These are phyloP conservation scores for Rhinoderma darwinii DNA, from an alignment of 2,113 vertebrate genomes.

Conservation along the genomic window DNA sequence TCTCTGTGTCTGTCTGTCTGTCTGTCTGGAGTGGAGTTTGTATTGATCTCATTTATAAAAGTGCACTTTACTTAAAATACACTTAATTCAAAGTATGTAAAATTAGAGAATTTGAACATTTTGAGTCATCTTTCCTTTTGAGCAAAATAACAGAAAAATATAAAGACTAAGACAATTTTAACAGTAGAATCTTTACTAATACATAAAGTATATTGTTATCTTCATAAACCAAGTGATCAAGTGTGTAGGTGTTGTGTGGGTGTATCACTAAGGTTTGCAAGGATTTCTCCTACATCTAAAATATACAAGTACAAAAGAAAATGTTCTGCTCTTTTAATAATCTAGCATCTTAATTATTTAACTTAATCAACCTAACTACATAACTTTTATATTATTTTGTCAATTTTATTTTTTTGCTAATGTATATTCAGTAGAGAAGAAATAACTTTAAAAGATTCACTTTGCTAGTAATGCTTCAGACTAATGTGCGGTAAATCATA, in stretches of 20 bases:
- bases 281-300: conserved; percentile 52
- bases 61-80: neutral
- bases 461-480: too few species aligned
- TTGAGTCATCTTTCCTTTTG: neutral
- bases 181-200: conserved; percentile 1
- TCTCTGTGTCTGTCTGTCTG: too few species aligned
- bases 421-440: neutral
- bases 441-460: neutral
- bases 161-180: neutral
- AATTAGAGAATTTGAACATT: neutral
- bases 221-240: conserved; percentile 48
- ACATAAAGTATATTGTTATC: conserved; percentile 36
- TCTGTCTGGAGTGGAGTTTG: neutral
- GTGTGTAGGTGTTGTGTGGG: conserved; percentile 53
- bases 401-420: neutral
- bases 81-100: neutral
- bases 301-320: conserved; percentile 50
- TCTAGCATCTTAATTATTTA: conserved; percentile 23
- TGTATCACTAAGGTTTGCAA: conserved; percentile 47
- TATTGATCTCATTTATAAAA: neutral
- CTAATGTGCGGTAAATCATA: too few species aligned
- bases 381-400: neutral
- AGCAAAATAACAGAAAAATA: neutral
- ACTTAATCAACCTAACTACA: neutral
- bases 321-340: conserved; percentile 43